Evolutionary conservation across 1,140 invertebrate genomes (phyloP), one percentile per base, ranked within the genome.

Genomic region (Papilio polytes): DNA sequence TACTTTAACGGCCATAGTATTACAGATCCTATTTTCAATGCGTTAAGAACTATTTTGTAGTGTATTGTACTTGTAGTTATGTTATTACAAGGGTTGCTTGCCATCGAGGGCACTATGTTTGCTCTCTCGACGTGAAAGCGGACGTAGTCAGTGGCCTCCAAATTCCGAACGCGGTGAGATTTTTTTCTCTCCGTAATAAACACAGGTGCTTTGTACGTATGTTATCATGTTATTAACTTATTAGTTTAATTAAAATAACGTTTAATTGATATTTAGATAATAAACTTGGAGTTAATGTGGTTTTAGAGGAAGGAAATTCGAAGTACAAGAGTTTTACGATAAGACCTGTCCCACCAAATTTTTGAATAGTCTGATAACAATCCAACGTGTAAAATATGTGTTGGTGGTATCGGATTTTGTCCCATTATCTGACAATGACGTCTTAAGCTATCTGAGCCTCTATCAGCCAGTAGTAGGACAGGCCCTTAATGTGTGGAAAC

Each of bases 161-260:
- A 91, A 91, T 91, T 89, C 90, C 89, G 53, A 82, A n/a, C 72
- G 53, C 72, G 86, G 85, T 86, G 84, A 89, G 87, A 91, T 83
- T 87, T 89, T 86, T 89, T 56, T 56, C 53, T 85, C 85, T 83
- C 63, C 22, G 26, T 26, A 77, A 80, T 80, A 59, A 85, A 48
- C 13, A 72, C 80, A 59, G 80, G 85, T 84, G 80, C 31, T 76
- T 59, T 26, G n/a, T 63, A 46, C 44, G 26, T 46, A 59, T 53
- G 22, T 31, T 31, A 63, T 63, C 20, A 31, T 31, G 13, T 66
- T 31, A 63, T 10, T 36, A 3, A 3, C 3, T 1, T 13, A 31
- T 2, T 1, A n/a, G 26, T 1, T 66, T 36, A 31, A 66, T 66
- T 66, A 31, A 63, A 22, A 20, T 20, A 26, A 22, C 31, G 26